These are phyloP conservation scores for Harpagifer antarcticus DNA, from an alignment of 2,797 vertebrate species.

Conservation along the genomic window DNA sequence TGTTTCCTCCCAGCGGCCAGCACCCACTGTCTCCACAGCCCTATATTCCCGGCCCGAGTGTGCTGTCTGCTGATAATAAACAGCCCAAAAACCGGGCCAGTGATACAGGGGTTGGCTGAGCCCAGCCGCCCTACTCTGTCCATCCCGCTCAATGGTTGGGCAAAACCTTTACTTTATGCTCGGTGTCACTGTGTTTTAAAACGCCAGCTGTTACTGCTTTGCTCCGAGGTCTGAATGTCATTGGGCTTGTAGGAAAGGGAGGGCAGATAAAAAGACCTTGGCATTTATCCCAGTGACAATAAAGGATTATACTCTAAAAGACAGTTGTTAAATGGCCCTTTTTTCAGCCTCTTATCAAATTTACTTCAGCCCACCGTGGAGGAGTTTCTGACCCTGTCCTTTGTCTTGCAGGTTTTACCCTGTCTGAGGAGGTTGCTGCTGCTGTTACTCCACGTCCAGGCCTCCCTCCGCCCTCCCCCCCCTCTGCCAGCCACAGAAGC, in stretches of 20 bases:
- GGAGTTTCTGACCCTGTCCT: conserved; percentile 66
- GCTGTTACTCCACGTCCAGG: conserved; percentile 43
- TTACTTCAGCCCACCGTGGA: conserved; percentile 45
- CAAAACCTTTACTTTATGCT: conserved; percentile 59
- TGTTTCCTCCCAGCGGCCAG: conserved; percentile 66
- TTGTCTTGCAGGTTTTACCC: conserved; percentile 65
- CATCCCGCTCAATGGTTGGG: conserved; percentile 46
- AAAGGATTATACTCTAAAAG: conserved; percentile 66
- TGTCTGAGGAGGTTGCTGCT: conserved; percentile 53
- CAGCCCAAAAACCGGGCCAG: conserved; percentile 45
- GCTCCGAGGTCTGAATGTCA: conserved; percentile 57
- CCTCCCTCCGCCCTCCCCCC: conserved; percentile 28
- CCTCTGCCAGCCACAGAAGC: conserved; percentile 54
- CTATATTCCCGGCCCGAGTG: conserved; percentile 61
- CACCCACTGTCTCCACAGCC: conserved; percentile 63
- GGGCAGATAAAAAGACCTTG: conserved; percentile 38
- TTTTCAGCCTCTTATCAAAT: conserved; percentile 68
- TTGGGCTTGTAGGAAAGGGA: conserved; percentile 16
- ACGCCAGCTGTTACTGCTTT: conserved; percentile 46
- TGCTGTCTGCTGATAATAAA: conserved; percentile 82
- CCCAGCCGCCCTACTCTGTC: conserved; percentile 23
- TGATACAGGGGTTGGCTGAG: conserved; percentile 57
- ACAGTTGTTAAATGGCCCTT: conserved; percentile 71
- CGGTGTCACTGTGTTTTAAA: conserved; percentile 55
- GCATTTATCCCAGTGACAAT: conserved; percentile 56